These are phyloP conservation scores for Gnatocerus cornutus DNA, from an alignment of 2,888 invertebrate species.

Conservation along the genomic window DNA sequence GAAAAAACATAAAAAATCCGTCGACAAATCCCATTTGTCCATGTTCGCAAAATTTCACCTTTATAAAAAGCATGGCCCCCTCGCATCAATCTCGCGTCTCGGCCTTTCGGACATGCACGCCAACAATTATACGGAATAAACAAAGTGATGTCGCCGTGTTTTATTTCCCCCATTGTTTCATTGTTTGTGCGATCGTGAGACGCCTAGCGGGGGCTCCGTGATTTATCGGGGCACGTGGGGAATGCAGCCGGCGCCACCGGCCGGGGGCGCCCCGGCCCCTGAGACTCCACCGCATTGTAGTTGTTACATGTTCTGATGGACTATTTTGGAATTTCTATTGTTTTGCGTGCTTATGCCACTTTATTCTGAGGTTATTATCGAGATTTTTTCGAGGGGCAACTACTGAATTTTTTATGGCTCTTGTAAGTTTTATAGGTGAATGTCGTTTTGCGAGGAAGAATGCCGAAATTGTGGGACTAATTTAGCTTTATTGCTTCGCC, in stretches of 20 bases:
- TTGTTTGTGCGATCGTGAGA: constrained; percentile 70
- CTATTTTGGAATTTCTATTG: constrained; percentile 70
- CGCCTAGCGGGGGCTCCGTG: constrained; percentile 70
- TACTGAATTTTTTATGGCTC: constrained; percentile 10
- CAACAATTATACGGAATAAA: constrained; percentile 71
- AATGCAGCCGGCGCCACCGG: constrained; percentile 72
- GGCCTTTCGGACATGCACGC: constrained; percentile 60
- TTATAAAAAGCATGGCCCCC: constrained; percentile 24
- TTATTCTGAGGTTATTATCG: constrained; percentile 50
- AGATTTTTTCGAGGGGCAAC: constrained; percentile 6
- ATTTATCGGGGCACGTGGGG: constrained; percentile 71
- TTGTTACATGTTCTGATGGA: constrained; percentile 65
- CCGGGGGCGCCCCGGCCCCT: constrained; percentile 69
- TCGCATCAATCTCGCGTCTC: constrained; percentile 39
- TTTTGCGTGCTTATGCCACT: constrained; percentile 65
- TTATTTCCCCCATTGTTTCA: constrained; percentile 72
- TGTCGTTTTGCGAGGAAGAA: neutral
- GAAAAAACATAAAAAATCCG: neutral
- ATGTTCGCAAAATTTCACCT: too few species aligned
- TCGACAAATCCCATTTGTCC: neutral
- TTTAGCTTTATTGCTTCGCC: constrained; percentile 16
- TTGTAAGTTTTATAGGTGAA: constrained; percentile 4
- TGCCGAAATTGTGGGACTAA: constrained; percentile 3
- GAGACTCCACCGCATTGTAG: constrained; percentile 60
- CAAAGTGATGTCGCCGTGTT: constrained; percentile 71